Evolutionary conservation across 2,888 invertebrate genomes (phyloP).

Genomic region (Pyrocoelia pectoralis): DNA sequence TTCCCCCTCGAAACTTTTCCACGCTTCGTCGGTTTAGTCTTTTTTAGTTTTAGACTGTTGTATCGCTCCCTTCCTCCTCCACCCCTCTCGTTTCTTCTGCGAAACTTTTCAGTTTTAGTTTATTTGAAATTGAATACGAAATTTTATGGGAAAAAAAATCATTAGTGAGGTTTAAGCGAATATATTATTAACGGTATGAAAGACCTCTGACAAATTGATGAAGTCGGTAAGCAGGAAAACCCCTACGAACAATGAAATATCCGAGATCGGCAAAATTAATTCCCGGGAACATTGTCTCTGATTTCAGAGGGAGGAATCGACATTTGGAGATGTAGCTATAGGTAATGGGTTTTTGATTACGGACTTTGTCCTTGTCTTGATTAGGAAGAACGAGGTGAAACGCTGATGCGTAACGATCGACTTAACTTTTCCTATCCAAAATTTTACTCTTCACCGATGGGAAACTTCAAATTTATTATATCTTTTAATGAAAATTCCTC

Average conservation of each 20-base stretch:
- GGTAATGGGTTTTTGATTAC: conserved; percentile 57
- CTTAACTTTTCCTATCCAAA: conserved; percentile 42
- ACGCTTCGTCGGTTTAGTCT: conserved; percentile 39
- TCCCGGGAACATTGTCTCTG: conserved; percentile 39
- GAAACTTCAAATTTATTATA: conserved; percentile 12
- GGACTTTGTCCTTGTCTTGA: conserved; percentile 46
- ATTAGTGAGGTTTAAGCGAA: conserved; percentile 28
- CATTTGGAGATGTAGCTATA: conserved; percentile 39
- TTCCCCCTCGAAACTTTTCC: conserved; percentile 44
- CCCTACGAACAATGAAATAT: conserved; percentile 38
- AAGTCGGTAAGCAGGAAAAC: conserved; percentile 36
- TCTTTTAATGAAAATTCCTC: conserved; percentile 13
- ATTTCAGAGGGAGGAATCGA: conserved; percentile 31
- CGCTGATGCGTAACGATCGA: conserved; percentile 49
- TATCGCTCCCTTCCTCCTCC: too few relatives aligned
- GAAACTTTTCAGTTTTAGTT: conserved; percentile 36
- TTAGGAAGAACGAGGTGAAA: conserved; percentile 44
- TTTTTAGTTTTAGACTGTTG: conserved; percentile 25
- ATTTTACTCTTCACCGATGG: conserved; percentile 11
- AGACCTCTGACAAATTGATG: conserved; percentile 42
- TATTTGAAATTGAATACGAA: conserved; percentile 47
- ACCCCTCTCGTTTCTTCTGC: conserved; percentile 32
- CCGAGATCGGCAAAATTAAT: conserved; percentile 40
- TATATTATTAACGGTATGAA: conserved; percentile 36
- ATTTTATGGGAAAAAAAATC: conserved; percentile 11